phyloP scores from a whole-genome alignment of 2,113 vertebrate genomes.

The Platichthys flesus region DNA sequence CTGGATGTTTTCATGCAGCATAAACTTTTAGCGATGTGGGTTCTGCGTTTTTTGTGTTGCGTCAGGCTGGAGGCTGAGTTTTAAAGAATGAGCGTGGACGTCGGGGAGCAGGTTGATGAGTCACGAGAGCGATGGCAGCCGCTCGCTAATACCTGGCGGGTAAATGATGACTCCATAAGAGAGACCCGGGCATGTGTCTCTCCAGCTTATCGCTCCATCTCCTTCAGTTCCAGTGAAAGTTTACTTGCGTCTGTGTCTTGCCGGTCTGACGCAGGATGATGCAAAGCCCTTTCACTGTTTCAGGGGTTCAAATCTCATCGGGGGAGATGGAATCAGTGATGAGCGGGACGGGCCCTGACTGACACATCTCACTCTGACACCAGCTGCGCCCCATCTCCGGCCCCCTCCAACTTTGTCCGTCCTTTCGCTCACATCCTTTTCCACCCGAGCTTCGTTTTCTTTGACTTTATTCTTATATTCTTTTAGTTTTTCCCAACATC shows the following conservation, averaged over 20 bases:
- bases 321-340: constrained; percentile 60
- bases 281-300: constrained; percentile 37
- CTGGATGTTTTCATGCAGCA: constrained; percentile 3
- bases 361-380: constrained; percentile 73
- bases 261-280: constrained; percentile 34
- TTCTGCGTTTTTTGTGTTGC: constrained; percentile 14
- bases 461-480: constrained; percentile 36
- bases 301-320: constrained; percentile 63
- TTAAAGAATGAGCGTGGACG: constrained; percentile 41
- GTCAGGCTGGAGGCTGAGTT: constrained; percentile 33
- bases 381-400: constrained; percentile 28
- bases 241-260: constrained; percentile 41
- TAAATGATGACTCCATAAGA: constrained; percentile 70
- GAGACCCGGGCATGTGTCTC: constrained; percentile 48
- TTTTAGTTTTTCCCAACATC: constrained; percentile 34
- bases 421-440: constrained; percentile 13
- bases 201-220: constrained; percentile 58
- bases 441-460: constrained; percentile 31
- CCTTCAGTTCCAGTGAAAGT: constrained; percentile 57
- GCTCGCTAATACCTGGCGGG: constrained; percentile 51
- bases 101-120: constrained; percentile 49
- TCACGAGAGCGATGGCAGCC: constrained; percentile 52
- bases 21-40: constrained; percentile 25
- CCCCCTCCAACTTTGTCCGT: neutral
- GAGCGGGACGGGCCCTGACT: constrained; percentile 64